Percentiles rank a stretch among this genome's conserved stretches.
phyloP scores from a whole-genome alignment of 2,797 vertebrate species.

The Pantherophis alleghaniensis region DNA sequence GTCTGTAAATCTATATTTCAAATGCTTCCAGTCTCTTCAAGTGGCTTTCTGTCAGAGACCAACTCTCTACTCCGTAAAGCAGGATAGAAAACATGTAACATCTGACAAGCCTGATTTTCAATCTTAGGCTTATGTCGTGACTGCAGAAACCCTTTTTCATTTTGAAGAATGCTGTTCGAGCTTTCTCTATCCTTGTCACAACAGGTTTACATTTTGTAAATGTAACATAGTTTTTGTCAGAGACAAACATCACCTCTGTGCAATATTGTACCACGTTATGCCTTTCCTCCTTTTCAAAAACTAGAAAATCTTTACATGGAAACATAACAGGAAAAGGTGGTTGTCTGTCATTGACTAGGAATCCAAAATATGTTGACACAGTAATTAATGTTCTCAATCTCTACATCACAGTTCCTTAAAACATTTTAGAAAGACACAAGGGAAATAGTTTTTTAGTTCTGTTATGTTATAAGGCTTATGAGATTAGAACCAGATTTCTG shows the following conservation, averaged over 20 bases:
- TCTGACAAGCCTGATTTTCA: too few species aligned
- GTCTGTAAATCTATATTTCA: too few species aligned
- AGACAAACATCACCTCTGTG: neutral
- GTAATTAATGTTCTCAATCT: slow-evolving; percentile 11
- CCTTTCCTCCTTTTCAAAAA: slow-evolving; percentile 27
- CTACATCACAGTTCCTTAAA: slow-evolving; percentile 17
- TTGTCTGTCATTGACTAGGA: slow-evolving; percentile 52
- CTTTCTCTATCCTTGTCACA: too few species aligned
- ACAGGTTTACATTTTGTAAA: neutral
- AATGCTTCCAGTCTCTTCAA: too few species aligned
- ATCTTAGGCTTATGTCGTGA: too few species aligned
- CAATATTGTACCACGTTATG: neutral
- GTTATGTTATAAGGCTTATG: neutral
- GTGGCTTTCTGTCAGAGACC: too few species aligned
- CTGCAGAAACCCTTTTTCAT: neutral
- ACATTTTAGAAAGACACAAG: slow-evolving; percentile 17
- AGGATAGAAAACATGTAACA: too few species aligned
- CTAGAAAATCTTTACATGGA: slow-evolving; percentile 46
- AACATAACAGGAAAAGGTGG: slow-evolving; percentile 34
- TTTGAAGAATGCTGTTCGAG: too few species aligned
- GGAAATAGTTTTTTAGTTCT: neutral
- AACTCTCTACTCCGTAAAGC: too few species aligned
- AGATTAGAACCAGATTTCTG: slow-evolving; percentile 14
- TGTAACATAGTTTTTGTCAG: neutral
- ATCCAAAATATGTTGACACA: slow-evolving; percentile 48